These are phyloP conservation scores for Syngnathus acus DNA, from an alignment of 2,797 vertebrate species.

Conservation along the genomic window DNA sequence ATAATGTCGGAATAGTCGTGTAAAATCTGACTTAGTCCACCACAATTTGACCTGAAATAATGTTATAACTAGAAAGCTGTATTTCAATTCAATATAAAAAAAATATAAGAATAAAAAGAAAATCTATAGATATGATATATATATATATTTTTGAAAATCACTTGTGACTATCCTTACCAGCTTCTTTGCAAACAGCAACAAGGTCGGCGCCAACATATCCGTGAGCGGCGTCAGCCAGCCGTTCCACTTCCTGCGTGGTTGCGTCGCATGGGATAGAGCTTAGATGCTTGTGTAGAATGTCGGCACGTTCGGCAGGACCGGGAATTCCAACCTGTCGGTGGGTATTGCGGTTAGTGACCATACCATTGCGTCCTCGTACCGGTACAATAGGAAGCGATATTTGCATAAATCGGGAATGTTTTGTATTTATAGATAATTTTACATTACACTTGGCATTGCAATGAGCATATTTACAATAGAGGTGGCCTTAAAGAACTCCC, in stretches of 20 bases:
- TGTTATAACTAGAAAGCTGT: background rate
- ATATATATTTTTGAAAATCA: background rate
- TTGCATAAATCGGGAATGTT: background rate
- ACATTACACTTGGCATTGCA: background rate
- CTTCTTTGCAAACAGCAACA: constrained; percentile 87
- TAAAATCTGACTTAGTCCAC: background rate
- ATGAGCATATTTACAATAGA: background rate
- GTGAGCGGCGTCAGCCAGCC: constrained; percentile 77
- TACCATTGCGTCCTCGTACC: background rate
- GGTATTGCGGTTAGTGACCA: background rate
- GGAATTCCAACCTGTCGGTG: constrained; percentile 75
- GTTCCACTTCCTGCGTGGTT: constrained; percentile 63
- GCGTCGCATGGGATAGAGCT: constrained; percentile 68
- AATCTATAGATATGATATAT: no score
- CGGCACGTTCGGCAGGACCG: constrained; percentile 73
- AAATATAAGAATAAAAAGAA: no score
- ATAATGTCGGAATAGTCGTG: background rate
- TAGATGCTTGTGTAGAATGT: constrained; percentile 84
- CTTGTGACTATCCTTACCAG: constrained; percentile 67
- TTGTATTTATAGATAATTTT: background rate
- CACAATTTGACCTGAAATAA: background rate
- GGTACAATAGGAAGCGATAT: background rate
- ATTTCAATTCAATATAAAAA: no score
- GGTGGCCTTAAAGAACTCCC: background rate
- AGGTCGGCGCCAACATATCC: constrained; percentile 95